Conservation (phyloP, 2,797 vertebrate genomes). For the Hephaestus fuliginosus region DNA sequence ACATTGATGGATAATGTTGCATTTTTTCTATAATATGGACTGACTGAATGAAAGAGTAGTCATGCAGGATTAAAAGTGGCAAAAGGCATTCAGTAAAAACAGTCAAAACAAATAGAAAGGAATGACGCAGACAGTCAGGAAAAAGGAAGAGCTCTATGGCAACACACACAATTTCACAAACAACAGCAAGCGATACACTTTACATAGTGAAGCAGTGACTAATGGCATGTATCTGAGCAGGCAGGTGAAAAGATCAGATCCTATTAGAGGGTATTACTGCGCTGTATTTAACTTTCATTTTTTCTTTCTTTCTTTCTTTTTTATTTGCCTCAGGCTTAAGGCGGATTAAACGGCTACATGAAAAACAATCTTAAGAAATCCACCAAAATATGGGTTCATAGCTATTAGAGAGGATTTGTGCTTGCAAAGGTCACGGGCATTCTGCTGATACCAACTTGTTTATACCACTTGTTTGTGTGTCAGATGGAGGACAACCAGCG, state of each 20-base stretch:
- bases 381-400: not conserved
- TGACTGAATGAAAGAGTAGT: not conserved
- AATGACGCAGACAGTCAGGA: constrained; percentile 4
- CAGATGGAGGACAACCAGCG: not conserved
- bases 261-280: not conserved
- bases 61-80: not conserved
- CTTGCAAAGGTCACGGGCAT: not conserved
- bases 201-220: constrained; percentile 7
- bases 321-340: not conserved
- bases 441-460: not conserved
- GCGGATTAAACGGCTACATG: not conserved
- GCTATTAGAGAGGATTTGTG: not conserved
- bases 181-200: not conserved
- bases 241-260: constrained; percentile 18
- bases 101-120: constrained; percentile 21
- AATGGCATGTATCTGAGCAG: not conserved
- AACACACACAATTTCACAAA: constrained; percentile 11
- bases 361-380: not conserved
- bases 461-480: not conserved
- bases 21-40: not conserved
- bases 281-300: not conserved
- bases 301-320: not conserved
- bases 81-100: constrained; percentile 13
- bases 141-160: constrained; percentile 11
- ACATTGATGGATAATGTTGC: not conserved